Percentiles rank a stretch among this genome's conserved stretches.
Evolutionary conservation across 1,140 invertebrate species (phyloP).

Genomic region (Cyclargus thomasi): DNA sequence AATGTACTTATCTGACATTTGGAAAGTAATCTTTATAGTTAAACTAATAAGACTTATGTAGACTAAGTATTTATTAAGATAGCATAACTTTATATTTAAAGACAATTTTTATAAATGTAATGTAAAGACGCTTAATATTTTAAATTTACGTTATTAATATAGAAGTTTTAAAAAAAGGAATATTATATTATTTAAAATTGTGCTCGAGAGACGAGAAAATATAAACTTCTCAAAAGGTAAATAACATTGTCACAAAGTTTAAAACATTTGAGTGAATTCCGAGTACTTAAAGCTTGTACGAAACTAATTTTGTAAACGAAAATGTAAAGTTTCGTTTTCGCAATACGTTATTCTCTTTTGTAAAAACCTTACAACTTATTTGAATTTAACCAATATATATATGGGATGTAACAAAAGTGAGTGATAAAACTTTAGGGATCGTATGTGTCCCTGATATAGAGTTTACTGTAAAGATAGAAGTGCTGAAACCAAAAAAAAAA

Average conservation of each 20-base stretch:
- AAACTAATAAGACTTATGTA: slow-evolving; percentile 4
- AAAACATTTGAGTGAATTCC: neutral
- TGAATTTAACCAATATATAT: too few relatives aligned
- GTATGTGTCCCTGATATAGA: too few relatives aligned
- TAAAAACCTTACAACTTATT: too few relatives aligned
- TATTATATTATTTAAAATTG: slow-evolving; percentile 6
- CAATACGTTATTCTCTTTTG: too few relatives aligned
- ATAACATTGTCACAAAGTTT: neutral
- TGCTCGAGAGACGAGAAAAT: neutral
- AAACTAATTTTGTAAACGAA: neutral
- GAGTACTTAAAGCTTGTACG: neutral
- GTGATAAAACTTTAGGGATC: too few relatives aligned
- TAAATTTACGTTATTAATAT: neutral
- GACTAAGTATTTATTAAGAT: slow-evolving; percentile 9
- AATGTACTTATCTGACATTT: neutral
- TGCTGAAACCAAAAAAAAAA: too few relatives aligned
- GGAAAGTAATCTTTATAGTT: neutral
- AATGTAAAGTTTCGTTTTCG: too few relatives aligned
- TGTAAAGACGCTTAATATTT: slow-evolving; percentile 23
- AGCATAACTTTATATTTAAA: slow-evolving; percentile 9
- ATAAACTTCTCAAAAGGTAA: neutral
- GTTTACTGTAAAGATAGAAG: too few relatives aligned
- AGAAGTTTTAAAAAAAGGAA: neutral
- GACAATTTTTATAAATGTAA: slow-evolving; percentile 12
- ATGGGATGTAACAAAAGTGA: too few relatives aligned